Conservation (phyloP, 1,140 invertebrate genomes). For the Drosophila carrolli region DNA sequence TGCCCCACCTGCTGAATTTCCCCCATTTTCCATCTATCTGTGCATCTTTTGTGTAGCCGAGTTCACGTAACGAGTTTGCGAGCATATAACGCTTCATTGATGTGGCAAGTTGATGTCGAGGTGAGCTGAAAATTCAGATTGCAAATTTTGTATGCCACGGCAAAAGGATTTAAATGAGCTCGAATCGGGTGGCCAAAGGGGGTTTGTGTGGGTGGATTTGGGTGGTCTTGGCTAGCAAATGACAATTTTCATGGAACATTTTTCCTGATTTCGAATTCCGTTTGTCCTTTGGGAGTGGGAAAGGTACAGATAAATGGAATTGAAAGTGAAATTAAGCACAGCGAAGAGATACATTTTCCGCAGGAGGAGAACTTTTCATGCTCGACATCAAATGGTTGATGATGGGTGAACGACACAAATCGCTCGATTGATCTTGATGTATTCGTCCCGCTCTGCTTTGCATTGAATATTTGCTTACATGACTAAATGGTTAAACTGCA, state of each 20-base stretch:
- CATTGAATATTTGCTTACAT: background rate
- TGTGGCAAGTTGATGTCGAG: constrained; percentile 41
- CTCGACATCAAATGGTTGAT: constrained; percentile 33
- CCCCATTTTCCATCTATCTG: constrained; percentile 28
- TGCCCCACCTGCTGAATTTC: constrained; percentile 3
- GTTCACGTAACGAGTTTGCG: constrained; percentile 45
- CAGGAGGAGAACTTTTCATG: constrained; percentile 1
- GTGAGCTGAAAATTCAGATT: constrained; percentile 36
- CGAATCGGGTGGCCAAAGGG: background rate
- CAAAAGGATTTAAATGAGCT: constrained; percentile 54
- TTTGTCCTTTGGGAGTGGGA: constrained; percentile 16
- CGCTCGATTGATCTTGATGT: constrained; percentile 28
- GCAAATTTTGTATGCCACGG: constrained; percentile 32
- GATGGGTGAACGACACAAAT: constrained; percentile 24
- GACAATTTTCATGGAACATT: constrained; percentile 42
- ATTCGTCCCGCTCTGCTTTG: background rate
- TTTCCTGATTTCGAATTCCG: constrained; percentile 50
- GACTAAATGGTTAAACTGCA: background rate
- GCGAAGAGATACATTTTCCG: constrained; percentile 17
- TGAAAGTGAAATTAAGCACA: constrained; percentile 47
- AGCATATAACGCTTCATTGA: constrained; percentile 52
- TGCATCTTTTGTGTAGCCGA: constrained; percentile 40
- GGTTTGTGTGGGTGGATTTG: background rate
- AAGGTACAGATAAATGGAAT: constrained; percentile 28
- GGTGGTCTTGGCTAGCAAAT: constrained; percentile 6